Conservation (phyloP, 1,140 invertebrate species). For the Charaxes varanes region DNA sequence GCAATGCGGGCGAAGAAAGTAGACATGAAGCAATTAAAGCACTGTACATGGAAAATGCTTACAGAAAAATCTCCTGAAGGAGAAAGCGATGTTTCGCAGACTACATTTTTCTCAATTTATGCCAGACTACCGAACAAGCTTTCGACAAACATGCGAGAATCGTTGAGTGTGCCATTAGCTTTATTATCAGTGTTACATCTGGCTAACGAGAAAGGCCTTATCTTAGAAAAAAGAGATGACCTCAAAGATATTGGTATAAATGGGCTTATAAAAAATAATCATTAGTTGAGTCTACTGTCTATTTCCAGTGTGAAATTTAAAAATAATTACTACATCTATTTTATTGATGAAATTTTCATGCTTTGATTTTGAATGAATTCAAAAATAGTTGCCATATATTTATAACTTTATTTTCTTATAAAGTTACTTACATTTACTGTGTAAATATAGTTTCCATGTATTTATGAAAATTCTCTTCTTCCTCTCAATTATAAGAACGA, state of each 20-base stretch:
- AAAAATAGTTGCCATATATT: too few relatives aligned
- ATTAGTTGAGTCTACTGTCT: constrained; percentile 2
- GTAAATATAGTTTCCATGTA: too few relatives aligned
- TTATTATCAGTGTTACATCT: constrained; percentile 87
- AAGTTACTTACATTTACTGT: too few relatives aligned
- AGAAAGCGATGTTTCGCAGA: constrained; percentile 45
- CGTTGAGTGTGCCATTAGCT: constrained; percentile 83
- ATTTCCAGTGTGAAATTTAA: constrained; percentile 5
- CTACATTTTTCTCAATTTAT: constrained; percentile 75
- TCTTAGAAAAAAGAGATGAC: constrained; percentile 53
- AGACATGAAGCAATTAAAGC: constrained; percentile 86
- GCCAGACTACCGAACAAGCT: constrained; percentile 76
- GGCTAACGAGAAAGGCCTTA: constrained; percentile 82
- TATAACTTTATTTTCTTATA: too few relatives aligned
- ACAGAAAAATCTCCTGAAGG: constrained; percentile 45
- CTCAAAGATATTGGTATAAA: constrained; percentile 58
- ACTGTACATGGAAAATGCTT: constrained; percentile 79
- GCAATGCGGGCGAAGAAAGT: constrained; percentile 86
- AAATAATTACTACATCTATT: not conserved
- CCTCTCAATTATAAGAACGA: too few relatives aligned
- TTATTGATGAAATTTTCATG: too few relatives aligned
- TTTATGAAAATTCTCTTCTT: too few relatives aligned
- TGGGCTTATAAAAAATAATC: constrained; percentile 54
- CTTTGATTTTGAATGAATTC: too few relatives aligned
- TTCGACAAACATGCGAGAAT: constrained; percentile 77